A percentile compares a stretch with the other conserved stretches of the same genome.
Evolutionary conservation across 2,888 invertebrate species (phyloP).

Genomic region (Hemistola chrysoprasaria): DNA sequence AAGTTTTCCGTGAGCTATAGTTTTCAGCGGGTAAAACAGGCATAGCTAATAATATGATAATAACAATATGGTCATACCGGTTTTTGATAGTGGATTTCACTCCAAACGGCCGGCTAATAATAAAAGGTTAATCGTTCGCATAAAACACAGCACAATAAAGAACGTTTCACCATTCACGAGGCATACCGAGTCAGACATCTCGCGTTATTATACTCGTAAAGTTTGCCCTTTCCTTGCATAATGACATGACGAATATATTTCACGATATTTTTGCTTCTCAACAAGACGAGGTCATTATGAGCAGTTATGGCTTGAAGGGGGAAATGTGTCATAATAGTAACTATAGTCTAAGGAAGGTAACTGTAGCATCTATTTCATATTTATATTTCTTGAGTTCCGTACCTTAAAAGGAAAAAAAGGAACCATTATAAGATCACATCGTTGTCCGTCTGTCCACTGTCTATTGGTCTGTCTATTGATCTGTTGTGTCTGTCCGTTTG

Average conservation of each 20-base stretch:
- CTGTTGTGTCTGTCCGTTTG: too few species aligned
- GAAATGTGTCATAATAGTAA: slow-evolving; percentile 27
- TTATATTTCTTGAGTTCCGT: too few species aligned
- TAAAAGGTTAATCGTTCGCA: slow-evolving; percentile 81
- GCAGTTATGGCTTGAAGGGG: slow-evolving; percentile 55
- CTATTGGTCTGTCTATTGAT: too few species aligned
- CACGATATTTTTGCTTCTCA: slow-evolving; percentile 78
- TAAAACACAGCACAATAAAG: slow-evolving; percentile 79
- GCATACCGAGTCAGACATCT: slow-evolving; percentile 76
- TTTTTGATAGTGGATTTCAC: slow-evolving; percentile 51
- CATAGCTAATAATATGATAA: too few species aligned
- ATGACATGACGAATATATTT: slow-evolving; percentile 81
- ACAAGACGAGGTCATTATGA: slow-evolving; percentile 73
- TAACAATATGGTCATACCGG: too few species aligned
- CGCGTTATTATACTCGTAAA: slow-evolving; percentile 81
- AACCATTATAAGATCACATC: too few species aligned
- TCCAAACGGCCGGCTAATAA: slow-evolving; percentile 63
- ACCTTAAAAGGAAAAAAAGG: too few species aligned
- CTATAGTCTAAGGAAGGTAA: too few species aligned
- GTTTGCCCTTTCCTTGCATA: slow-evolving; percentile 81
- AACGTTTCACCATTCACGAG: slow-evolving; percentile 73
- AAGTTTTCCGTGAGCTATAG: too few species aligned
- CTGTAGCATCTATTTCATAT: too few species aligned
- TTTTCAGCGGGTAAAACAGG: too few species aligned
- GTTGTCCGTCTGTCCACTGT: too few species aligned